These are phyloP conservation scores for Epistrophe eligans DNA, from an alignment of 2,888 invertebrate genomes.

Conservation along the genomic window DNA sequence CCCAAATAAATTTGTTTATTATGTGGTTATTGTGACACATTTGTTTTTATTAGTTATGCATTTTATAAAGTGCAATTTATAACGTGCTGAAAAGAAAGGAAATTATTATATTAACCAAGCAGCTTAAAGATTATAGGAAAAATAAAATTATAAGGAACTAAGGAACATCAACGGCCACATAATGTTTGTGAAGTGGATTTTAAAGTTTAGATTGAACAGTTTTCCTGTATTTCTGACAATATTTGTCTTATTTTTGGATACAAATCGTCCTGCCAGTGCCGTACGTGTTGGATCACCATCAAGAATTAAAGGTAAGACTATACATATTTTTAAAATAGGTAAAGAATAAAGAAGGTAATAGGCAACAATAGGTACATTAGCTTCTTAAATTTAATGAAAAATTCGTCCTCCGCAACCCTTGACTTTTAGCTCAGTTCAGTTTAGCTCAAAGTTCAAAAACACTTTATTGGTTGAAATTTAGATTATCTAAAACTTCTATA, in stretches of 20 bases:
- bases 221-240: conserved; percentile 78
- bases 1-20: conserved; percentile 18
- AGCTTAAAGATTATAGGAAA: conserved; percentile 14
- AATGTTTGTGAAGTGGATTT: conserved; percentile 82
- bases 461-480: no score
- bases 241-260: conserved; percentile 78
- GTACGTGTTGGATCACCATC: conserved; percentile 86
- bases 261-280: conserved; percentile 80
- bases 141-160: no score
- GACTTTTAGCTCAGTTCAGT: no score
- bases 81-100: conserved; percentile 46
- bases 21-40: conserved; percentile 56
- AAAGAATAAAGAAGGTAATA: background rate
- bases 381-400: no score
- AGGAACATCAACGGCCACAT: conserved; percentile 65
- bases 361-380: no score
- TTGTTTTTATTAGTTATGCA: conserved; percentile 35
- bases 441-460: no score
- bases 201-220: conserved; percentile 78
- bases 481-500: no score
- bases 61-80: conserved; percentile 51
- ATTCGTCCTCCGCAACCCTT: no score
- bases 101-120: background rate
- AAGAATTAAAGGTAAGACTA: conserved; percentile 85
- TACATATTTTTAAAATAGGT: no score